Percentiles rank a stretch among this genome's conserved stretches.
Conservation (phyloP, 2,888 invertebrate species). For the Dryadula phaetusa region DNA sequence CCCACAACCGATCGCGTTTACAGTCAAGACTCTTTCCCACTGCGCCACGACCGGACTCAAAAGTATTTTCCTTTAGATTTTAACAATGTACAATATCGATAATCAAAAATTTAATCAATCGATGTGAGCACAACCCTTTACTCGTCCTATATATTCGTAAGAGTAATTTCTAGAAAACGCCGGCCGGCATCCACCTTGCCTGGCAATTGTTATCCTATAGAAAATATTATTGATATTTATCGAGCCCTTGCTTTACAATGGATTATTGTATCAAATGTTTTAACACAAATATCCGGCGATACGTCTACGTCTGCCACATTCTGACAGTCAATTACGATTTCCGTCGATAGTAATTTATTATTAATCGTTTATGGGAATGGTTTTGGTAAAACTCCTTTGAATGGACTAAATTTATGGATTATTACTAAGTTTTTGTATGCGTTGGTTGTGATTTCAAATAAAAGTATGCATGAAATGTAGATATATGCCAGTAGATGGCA, state of each 20-base stretch:
- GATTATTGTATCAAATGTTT: conserved; percentile 23
- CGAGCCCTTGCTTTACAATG: background rate
- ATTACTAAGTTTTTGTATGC: no score
- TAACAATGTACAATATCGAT: no score
- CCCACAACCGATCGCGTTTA: no score
- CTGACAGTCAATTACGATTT: conserved; percentile 34
- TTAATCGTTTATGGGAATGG: conserved; percentile 14
- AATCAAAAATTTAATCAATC: background rate
- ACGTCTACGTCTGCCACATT: conserved; percentile 30
- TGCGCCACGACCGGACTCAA: no score
- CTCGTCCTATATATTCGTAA: conserved; percentile 47
- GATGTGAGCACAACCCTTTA: conserved; percentile 40
- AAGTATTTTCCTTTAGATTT: no score
- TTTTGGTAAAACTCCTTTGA: background rate
- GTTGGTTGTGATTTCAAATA: no score
- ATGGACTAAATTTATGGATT: background rate
- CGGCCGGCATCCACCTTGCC: conserved; percentile 47
- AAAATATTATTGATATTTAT: conserved; percentile 26
- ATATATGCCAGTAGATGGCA: no score
- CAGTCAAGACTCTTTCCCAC: no score
- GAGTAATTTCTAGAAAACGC: conserved; percentile 57
- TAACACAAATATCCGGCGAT: conserved; percentile 35
- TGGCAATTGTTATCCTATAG: conserved; percentile 17
- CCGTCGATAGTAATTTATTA: conserved; percentile 28
- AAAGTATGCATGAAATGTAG: no score